Percentiles rank a stretch among this genome's conserved stretches.
Conservation (phyloP, 2,113 vertebrate species). For the Chlorodrepanis virens region DNA sequence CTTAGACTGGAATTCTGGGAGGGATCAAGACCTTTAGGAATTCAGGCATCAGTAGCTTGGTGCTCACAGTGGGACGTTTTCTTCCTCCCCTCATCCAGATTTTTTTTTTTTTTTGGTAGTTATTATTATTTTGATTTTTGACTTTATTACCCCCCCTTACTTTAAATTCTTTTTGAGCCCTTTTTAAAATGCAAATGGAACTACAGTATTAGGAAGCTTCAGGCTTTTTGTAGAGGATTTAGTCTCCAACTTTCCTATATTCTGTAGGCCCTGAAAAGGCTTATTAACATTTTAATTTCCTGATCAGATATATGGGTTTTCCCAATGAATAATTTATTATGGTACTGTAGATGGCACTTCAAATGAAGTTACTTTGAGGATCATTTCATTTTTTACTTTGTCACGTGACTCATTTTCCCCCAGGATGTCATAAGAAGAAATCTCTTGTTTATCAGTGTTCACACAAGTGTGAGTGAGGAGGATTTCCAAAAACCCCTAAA, state of each 20-base stretch:
- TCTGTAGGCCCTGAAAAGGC: not conserved
- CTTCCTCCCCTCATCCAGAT: not conserved
- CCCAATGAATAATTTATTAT: not conserved
- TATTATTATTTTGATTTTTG: not conserved
- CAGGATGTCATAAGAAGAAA: not conserved
- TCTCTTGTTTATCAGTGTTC: not conserved
- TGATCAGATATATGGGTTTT: not conserved
- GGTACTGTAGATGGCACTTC: not conserved
- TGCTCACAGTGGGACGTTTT: not conserved
- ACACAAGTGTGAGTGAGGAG: not conserved
- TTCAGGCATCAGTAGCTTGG: not conserved
- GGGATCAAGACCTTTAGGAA: not conserved
- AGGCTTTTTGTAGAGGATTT: not conserved
- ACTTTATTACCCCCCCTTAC: rapidly evolving
- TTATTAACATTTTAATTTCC: not conserved
- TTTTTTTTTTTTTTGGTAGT: not conserved
- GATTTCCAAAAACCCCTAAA: rapidly evolving
- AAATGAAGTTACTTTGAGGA: not conserved
- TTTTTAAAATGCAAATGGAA: not conserved
- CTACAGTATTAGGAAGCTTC: not conserved
- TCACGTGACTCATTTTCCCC: not conserved
- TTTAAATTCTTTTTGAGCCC: not conserved
- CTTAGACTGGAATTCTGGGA: not conserved
- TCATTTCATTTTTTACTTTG: not conserved
- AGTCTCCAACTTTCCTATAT: not conserved